phyloP scores from a whole-genome alignment of 2,888 invertebrate genomes.

The Steinernema carpocapsae region DNA sequence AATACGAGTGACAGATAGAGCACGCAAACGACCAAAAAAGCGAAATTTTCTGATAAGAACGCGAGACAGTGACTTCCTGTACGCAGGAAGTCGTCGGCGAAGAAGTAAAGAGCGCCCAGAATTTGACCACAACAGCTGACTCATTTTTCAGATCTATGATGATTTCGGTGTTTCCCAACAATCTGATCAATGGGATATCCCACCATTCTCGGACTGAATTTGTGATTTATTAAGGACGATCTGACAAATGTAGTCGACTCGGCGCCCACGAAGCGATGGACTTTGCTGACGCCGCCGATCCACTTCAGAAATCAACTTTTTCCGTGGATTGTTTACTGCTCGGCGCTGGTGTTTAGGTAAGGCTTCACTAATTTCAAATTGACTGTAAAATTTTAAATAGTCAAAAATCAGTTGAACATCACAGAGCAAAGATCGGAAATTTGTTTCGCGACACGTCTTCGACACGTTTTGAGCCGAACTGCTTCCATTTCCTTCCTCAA shows the following conservation, averaged over 20 bases:
- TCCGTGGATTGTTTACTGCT: conserved; percentile 14
- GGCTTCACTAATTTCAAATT: not conserved
- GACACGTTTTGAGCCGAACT: no score
- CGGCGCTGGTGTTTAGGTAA: conserved; percentile 15
- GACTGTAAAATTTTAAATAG: no score
- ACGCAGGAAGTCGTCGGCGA: not conserved
- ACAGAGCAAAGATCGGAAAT: no score
- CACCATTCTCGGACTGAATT: not conserved
- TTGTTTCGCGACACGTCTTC: no score
- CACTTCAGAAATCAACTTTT: conserved; percentile 21
- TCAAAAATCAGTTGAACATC: no score
- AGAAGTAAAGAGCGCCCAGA: not conserved
- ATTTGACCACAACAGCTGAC: not conserved
- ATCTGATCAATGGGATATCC: not conserved
- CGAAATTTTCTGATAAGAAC: conserved; percentile 23
- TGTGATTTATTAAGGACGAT: conserved; percentile 22
- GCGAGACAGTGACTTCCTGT: not conserved
- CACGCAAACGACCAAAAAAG: conserved; percentile 31
- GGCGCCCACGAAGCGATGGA: conserved; percentile 27
- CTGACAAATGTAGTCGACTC: conserved; percentile 7
- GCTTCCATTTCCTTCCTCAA: no score
- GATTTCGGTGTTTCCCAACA: not conserved
- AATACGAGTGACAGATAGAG: not conserved
- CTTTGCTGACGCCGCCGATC: not conserved
- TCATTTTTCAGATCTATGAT: not conserved